phyloP scores from a whole-genome alignment of 2,797 vertebrate species.

The Simalia tracyae region DNA sequence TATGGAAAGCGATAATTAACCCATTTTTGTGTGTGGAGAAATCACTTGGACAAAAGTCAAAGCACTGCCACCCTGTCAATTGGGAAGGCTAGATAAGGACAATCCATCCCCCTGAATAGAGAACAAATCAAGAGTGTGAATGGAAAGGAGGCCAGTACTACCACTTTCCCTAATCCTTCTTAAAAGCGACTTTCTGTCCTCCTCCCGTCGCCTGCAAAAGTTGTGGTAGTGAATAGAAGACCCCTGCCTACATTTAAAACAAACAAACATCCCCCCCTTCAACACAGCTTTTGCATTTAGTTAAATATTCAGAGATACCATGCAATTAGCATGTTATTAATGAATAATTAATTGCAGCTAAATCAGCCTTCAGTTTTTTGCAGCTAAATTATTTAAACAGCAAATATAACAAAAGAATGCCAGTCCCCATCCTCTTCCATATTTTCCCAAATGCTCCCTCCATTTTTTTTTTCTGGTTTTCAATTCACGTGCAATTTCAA shows the following conservation, averaged over 20 bases:
- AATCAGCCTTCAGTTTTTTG: slow-evolving; percentile 83
- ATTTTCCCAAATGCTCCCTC: neutral
- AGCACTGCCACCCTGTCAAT: slow-evolving; percentile 83
- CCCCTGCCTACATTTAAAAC: slow-evolving; percentile 13
- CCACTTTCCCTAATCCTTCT: slow-evolving; percentile 68
- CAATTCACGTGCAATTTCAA: slow-evolving; percentile 9
- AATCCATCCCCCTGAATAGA: slow-evolving; percentile 79
- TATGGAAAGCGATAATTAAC: slow-evolving; percentile 91
- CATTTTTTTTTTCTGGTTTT: neutral
- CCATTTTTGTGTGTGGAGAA: slow-evolving; percentile 86
- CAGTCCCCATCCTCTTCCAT: slow-evolving; percentile 20
- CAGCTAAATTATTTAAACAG: slow-evolving; percentile 89
- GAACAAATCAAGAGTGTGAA: slow-evolving; percentile 73
- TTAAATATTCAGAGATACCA: slow-evolving; percentile 88
- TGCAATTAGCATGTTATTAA: slow-evolving; percentile 93
- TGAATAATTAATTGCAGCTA: slow-evolving; percentile 92
- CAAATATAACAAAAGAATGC: slow-evolving; percentile 83
- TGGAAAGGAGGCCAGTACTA: slow-evolving; percentile 79
- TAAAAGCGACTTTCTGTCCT: slow-evolving; percentile 69
- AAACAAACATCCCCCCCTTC: slow-evolving; percentile 54
- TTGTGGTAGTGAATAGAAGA: slow-evolving; percentile 64
- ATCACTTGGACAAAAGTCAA: slow-evolving; percentile 84
- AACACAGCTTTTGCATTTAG: slow-evolving; percentile 83
- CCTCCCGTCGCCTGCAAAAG: slow-evolving; percentile 59
- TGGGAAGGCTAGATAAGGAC: slow-evolving; percentile 81